These are phyloP conservation scores for Schmidtea mediterranea DNA, from an alignment of 1,140 invertebrate genomes.

Conservation along the genomic window DNA sequence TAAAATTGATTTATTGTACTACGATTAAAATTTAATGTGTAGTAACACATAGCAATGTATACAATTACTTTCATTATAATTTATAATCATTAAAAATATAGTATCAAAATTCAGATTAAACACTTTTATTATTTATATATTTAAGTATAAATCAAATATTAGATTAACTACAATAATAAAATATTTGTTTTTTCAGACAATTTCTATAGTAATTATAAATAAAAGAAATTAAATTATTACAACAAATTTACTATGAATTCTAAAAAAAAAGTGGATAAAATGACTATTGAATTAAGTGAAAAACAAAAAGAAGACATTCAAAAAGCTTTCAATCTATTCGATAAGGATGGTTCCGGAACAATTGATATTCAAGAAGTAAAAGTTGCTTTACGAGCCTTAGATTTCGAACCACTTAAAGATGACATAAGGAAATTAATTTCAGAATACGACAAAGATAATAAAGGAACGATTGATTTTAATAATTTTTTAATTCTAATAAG, in stretches of 20 bases:
- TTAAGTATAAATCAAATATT: too few species aligned
- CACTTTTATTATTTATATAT: too few species aligned
- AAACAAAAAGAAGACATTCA: constrained; percentile 70
- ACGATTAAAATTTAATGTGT: too few species aligned
- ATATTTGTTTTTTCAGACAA: too few species aligned
- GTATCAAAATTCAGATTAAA: too few species aligned
- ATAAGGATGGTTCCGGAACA: constrained; percentile 51
- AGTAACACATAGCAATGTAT: too few species aligned
- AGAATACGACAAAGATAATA: constrained; percentile 52
- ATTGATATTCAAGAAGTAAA: constrained; percentile 76
- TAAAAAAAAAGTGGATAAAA: constrained; percentile 21
- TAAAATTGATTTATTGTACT: too few species aligned
- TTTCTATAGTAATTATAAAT: constrained; percentile 8
- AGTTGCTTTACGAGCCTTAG: constrained; percentile 62
- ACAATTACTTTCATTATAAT: too few species aligned
- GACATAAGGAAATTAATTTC: constrained; percentile 77
- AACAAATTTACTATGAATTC: constrained; percentile 11
- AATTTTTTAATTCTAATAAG: constrained; percentile 43
- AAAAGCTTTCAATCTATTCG: constrained; percentile 80
- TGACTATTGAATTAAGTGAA: constrained; percentile 46
- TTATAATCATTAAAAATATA: too few species aligned
- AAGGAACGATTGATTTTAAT: background rate
- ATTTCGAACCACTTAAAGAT: constrained; percentile 81
- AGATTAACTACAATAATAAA: too few species aligned
- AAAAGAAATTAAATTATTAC: constrained; percentile 13